Base-by-base conservation (phyloP, 2,797 vertebrate genomes). In the Cynodonichthys magdalenae region DNA sequence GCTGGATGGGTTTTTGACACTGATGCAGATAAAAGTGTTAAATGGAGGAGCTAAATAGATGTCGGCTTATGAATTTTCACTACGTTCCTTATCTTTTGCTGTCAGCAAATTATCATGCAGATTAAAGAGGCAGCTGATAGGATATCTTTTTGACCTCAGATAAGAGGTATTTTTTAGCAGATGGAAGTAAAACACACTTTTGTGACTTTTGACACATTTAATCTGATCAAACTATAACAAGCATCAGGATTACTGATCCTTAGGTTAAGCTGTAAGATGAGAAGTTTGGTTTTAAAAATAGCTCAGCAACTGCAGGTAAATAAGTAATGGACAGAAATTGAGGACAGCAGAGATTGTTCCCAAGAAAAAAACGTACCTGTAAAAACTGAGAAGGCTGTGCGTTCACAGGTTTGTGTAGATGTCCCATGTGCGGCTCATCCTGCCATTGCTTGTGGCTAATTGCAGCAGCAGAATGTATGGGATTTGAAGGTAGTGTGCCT, bases 341-440 rank as follows among this genome's bases (percentile, higher is more conserved):
- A 7, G 39, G n/a, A 42, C 15, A 48, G 57, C 36, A 14, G 53
- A 36, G 34, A 28, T 58, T 49, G 52, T 24, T 78, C 50, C 10
- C 44, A 49, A 47, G 51, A 73, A 39, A 17, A 59, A 71, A 74
- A 64, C 48, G 54, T 72, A 52, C 46, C 55, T 54, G 47, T 60
- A 27, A 65, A 77, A 79, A 85, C 79, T 66, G 74, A 81, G 63
- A 81, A 62, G 62, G 56, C 69, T 0, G 69, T 57, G 63, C 71
- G 65, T 82, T 89, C 73, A 79, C 82, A 83, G 56, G 54, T 48
- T 46, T 39, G 28, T 67, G 71, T 53, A 68, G 80, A 83, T 86
- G 81, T 82, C 70, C 70, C 71, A 63, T 67, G 80, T 5, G 6
- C 63, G 2, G 63, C 57, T 63, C 29, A 8, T 47, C 9, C 55